These are phyloP conservation scores for Hypanus sabinus DNA, from an alignment of 2,113 vertebrate species.

Conservation along the genomic window DNA sequence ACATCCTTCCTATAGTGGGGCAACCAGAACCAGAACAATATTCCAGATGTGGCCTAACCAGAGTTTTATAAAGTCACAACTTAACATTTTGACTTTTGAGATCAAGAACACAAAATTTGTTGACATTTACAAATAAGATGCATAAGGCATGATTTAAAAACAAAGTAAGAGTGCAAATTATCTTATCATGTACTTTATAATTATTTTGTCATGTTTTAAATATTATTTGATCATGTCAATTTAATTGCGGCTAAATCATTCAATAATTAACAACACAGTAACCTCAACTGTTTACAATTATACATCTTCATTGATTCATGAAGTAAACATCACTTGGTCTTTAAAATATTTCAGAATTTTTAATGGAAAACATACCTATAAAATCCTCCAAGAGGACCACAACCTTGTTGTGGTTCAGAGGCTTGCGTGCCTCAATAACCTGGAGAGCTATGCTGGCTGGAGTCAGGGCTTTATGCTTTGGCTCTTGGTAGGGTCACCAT, in stretches of 20 bases:
- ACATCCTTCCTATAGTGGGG: too few species aligned
- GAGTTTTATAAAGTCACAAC: too few species aligned
- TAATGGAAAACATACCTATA: too few species aligned
- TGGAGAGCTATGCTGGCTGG: too few species aligned
- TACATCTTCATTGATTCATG: neutral
- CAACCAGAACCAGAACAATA: too few species aligned
- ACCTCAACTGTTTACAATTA: neutral
- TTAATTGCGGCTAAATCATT: neutral
- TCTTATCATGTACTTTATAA: neutral
- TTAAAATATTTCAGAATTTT: too few species aligned
- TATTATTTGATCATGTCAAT: neutral
- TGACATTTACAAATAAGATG: neutral
- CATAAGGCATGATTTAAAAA: neutral
- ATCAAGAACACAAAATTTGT: neutral
- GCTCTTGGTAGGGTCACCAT: too few species aligned
- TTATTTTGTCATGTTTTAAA: neutral
- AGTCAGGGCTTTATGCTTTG: too few species aligned
- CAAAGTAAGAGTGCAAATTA: neutral
- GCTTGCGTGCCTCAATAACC: too few species aligned
- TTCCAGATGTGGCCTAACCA: too few species aligned
- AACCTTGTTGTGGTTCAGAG: too few species aligned
- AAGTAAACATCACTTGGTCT: neutral
- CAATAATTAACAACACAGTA: neutral
- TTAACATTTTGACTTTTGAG: neutral
- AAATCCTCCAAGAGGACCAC: too few species aligned